Evolutionary conservation across 2,888 invertebrate species (phyloP), one percentile per base, ranked within the genome.

Genomic region (Norana najaformis): DNA sequence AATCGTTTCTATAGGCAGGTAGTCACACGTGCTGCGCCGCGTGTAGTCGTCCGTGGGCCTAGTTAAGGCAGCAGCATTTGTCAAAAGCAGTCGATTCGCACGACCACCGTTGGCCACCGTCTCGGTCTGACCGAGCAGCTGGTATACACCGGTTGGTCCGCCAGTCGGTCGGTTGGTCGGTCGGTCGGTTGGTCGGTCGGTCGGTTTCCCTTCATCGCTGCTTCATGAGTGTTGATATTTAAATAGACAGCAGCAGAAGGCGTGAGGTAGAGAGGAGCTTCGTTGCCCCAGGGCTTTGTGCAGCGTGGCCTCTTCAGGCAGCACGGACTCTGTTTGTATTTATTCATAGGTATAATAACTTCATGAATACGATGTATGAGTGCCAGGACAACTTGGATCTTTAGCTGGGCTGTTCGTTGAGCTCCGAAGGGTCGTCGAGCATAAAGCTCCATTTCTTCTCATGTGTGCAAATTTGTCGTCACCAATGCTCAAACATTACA

Each of bases 31-130:
- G n/a, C n/a, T n/a, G n/a, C n/a, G n/a, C 30, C 30, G 16, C 69
- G 69, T 5, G n/a, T 69, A 13, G 14, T 41, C 5, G 69, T 69
- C 8, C n/a, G 69, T 69, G 30, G 69, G n/a, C 69, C 69, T 69
- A 69, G 69, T 69, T n/a, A 69, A 69, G 69, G 69, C 69, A 69
- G 69, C 69, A 69, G 69, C 69, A 69, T 69, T 69, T 69, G 69
- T n/a, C 69, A n/a, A 69, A 47, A 69, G 13, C 69, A 69, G 30
- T 69, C n/a, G 30, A 69, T n/a, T 69, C 69, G 69, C 69, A 69
- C 69, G 69, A 69, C 69, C 69, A 69, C 69, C 69, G n/a, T n/a
- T 30, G 69, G 69, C 69, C 11, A n/a, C 23, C 47, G 5, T 53
- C 53, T 69, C n/a, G 8, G 69, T 69, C 69, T n/a, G 69, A 30